Base-by-base conservation (phyloP, 2,888 invertebrate species). In the Drosophila meridiana region DNA sequence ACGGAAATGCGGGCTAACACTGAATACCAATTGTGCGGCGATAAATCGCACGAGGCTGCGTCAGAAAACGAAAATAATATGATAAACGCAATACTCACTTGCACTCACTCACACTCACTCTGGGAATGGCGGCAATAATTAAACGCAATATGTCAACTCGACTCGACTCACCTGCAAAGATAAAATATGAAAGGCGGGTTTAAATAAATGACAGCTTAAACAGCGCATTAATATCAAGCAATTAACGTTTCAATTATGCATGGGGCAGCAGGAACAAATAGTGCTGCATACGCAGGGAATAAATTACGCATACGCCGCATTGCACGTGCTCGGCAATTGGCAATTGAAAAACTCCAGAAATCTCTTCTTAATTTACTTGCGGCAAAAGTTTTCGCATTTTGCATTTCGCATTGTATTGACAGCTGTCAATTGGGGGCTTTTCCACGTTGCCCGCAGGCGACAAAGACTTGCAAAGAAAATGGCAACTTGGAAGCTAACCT, bases 101-200 rank as follows among this genome's bases (percentile, higher is more conserved):
- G 20, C 20, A 20, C 20, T 20, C 20, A 20, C 20, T 20, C 20
- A 20, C 20, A 20, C 20, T 20, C 20, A 20, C 20, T 20, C 20
- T 20, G 20, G 20, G 20, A 20, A 20, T 20, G 20, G 20, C 20
- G 20, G n/a, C 48, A 14, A 7, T 76, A 73, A 81, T 83, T 81
- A 81, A 78, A 74, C 65, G 69, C 80, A 82, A 76, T 72, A 63
- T 63, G 72, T 66, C 72, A 75, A 78, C 73, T 81, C 69, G 56
- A 78, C 69, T 79, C 69, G 28, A 91, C 90, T 90, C 83, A 91
- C 90, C 90, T 90, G 89, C 53, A 91, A 90, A 62, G 70, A 80
- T 55, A 70, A 48, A 70, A 73, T 40, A 62, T 60, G 34, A 64
- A 72, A 70, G 73, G 71, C 5, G 57, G 55, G 42, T 64, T 65